Evolutionary conservation across 2,888 invertebrate species (phyloP), one percentile per base, ranked within the genome.

Genomic region (Melanotus villosus): DNA sequence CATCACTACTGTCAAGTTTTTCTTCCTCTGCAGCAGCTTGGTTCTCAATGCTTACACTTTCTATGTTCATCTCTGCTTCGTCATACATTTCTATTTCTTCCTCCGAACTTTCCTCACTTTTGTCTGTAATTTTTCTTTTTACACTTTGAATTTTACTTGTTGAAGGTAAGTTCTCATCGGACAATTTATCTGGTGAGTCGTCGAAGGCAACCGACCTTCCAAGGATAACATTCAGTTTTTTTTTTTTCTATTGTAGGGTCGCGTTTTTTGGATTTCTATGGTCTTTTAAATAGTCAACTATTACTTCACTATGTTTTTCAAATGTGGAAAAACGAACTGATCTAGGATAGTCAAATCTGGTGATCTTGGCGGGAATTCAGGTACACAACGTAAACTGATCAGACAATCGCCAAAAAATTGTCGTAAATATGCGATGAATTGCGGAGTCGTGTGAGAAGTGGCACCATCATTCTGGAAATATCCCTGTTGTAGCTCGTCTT

Each of bases 121-220:
- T 21, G 19, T 10, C 21, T 21, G 47, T 6, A 21, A 14, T 7
- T 21, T 47, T 56, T 19, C 30, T 10, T 16, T 5, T 26, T 26
- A 26, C 26, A 5, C 4, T 16, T 47, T 47, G 47, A 47, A 21
- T 47, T 10, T 47, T 47, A 21, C 56, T 56, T 36, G 56, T 34
- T 56, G 56, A 56, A 56, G 34, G 36, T 19, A 34, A 7, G n/a
- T 30, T 12, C 14, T 18, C 14, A 54, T 54, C 14, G 12, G 5
- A 14, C 32, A n/a, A n/a, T n/a, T 54, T 54, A 14, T 26, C 54
- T 32, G 54, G 23, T n/a, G 32, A 54, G 30, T 54, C 32, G 26
- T 30, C 32, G 2, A 54, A 32, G 12, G 6, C 19, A 18, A 47
- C 23, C 12, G 21, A 21, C 21, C 36, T 56, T 34, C 36, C 18